Evolutionary conservation across 1,140 invertebrate genomes (phyloP).

Genomic region (Steinernema feltiae): DNA sequence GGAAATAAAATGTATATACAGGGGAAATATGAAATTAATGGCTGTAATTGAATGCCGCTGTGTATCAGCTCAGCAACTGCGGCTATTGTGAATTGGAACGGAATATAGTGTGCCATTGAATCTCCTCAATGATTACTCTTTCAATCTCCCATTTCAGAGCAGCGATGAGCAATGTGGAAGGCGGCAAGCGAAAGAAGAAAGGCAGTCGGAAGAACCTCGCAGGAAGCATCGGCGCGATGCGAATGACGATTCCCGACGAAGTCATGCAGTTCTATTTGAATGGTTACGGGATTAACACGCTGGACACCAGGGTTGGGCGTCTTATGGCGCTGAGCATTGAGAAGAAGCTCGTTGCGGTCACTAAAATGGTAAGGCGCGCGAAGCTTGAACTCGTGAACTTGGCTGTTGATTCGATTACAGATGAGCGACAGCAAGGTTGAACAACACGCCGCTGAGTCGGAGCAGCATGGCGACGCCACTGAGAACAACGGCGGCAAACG

Average conservation of each 20-base stretch:
- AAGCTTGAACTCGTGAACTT: not conserved
- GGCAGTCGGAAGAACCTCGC: not conserved
- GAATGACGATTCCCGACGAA: not conserved
- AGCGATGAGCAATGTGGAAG: not conserved
- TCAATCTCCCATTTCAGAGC: not conserved
- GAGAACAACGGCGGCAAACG: conserved; percentile 35
- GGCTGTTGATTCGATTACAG: not conserved
- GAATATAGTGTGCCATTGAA: too few species aligned
- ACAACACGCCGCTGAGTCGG: not conserved
- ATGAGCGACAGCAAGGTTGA: not conserved
- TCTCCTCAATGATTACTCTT: too few species aligned
- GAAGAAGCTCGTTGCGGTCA: not conserved
- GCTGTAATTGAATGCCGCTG: too few species aligned
- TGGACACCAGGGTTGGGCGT: not conserved
- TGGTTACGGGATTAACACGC: not conserved
- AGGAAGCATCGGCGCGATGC: not conserved
- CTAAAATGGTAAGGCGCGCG: not conserved
- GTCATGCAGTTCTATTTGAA: not conserved
- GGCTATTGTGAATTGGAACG: too few species aligned
- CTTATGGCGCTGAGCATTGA: not conserved
- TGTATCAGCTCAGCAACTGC: too few species aligned
- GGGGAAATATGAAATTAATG: too few species aligned
- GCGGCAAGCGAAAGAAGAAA: not conserved
- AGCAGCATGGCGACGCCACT: conserved; percentile 1
- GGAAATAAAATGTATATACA: too few species aligned